Evolutionary conservation across 2,888 invertebrate species (phyloP), one percentile per base, ranked within the genome.

Genomic region (Lasioglossum morio): DNA sequence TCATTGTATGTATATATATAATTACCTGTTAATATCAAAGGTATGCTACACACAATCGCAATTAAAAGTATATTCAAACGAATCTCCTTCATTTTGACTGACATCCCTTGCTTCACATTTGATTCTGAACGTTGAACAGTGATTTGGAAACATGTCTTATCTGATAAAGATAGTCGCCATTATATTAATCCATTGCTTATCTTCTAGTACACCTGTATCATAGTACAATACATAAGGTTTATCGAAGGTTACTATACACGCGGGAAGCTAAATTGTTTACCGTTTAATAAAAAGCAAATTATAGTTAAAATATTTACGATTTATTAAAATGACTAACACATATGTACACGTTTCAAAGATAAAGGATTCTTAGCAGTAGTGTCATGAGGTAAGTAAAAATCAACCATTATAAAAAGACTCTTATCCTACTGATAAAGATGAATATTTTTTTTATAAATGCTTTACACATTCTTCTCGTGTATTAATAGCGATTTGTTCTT

Each of bases 261-360:
- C 10, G 12, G 37, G 4, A 37, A 37, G 16, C 23, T 34, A 23
- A 23, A 37, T 69, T 23, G 23, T 69, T 37, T 23, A 23, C 0
- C 8, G 34, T 37, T 69, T 23, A 23, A 69, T 74, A 40, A 2
- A 70, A 30, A 23, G 8, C 63, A 16, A 19, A 77, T 23, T 14
- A 66, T 27, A 27, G 75, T 81, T 27, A 75, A 85, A 85, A 75
- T 82, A 72, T 34, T 73, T 79, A 48, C n/a, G 70, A 79, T 82
- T 87, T 79, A 79, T 87, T 87, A 77, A 34, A 77, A 70, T 60
- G 63, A 43, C 23, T 79, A 63, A 72, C 40, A 70, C n/a, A 57
- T 82, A 81, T 88, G 82, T 84, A 84, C 82, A 88, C 74, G 83
- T 83, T 78, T 83, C 73, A 48, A 79, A 80, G 77, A 73, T 87